Conservation (phyloP, 2,113 vertebrate species). For the Manacus vitellinus region DNA sequence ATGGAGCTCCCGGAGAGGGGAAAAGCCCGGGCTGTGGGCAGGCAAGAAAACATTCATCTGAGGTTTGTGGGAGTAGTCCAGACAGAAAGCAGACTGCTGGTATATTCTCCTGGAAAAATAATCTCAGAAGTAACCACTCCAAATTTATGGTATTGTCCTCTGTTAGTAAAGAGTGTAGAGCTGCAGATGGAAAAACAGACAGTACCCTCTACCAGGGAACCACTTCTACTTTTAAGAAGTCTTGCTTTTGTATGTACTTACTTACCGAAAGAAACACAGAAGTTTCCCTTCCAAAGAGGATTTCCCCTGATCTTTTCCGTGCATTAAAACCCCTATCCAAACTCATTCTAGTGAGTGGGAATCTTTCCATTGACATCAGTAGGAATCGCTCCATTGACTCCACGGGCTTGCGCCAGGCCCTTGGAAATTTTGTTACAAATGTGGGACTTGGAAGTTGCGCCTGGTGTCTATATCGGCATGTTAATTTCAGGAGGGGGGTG, state of each 20-base stretch:
- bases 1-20: not conserved
- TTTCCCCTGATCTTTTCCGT: not conserved
- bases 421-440: not conserved
- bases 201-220: not conserved
- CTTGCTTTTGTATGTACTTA: not conserved
- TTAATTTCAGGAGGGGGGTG: not conserved
- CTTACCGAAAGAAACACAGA: not conserved
- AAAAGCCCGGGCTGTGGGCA: not conserved
- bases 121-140: not conserved
- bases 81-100: not conserved
- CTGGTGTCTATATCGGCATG: fast-evolving
- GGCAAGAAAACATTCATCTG: not conserved
- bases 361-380: not conserved
- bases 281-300: not conserved
- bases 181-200: not conserved
- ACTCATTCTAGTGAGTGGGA: not conserved
- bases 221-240: not conserved
- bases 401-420: not conserved
- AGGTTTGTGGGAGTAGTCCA: not conserved
- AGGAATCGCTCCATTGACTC: not conserved
- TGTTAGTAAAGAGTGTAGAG: not conserved
- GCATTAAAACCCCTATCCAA: not conserved
- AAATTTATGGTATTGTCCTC: not conserved
- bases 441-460: not conserved
- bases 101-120: not conserved